These are phyloP conservation scores for Garrulus glandarius DNA, from an alignment of 2,797 vertebrate genomes.

Conservation along the genomic window DNA sequence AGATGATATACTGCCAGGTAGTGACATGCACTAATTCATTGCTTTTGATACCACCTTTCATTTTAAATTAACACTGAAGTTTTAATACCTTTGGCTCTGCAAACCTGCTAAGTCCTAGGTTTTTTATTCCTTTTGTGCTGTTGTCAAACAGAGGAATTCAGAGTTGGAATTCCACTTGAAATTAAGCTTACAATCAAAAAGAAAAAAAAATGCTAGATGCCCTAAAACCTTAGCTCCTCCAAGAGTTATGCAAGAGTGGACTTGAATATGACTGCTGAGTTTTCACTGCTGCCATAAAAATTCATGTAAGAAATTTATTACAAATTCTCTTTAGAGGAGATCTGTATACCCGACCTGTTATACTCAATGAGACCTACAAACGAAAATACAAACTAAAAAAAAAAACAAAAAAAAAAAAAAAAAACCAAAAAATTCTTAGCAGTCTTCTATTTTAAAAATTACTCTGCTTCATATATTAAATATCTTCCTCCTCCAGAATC, in stretches of 20 bases:
- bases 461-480: background rate
- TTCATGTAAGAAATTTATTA: background rate
- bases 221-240: background rate
- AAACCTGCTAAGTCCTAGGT: background rate
- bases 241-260: background rate
- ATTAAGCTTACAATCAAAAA: background rate
- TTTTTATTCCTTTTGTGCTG: background rate
- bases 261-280: background rate
- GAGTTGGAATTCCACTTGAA: background rate
- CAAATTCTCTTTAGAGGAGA: background rate
- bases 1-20: background rate
- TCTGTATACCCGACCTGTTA: background rate
- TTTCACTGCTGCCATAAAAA: background rate
- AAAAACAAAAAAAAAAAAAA: fast-evolving
- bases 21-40: background rate
- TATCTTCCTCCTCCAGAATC: background rate
- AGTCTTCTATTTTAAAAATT: background rate
- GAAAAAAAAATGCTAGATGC: background rate
- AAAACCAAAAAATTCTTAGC: fast-evolving
- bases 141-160: background rate
- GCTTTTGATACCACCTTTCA: background rate
- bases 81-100: background rate
- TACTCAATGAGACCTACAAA: background rate
- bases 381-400: background rate
- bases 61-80: background rate